Evolutionary conservation across 2,797 vertebrate species (phyloP), one percentile per base, ranked within the genome.

Genomic region (Poliocrania exsul): DNA sequence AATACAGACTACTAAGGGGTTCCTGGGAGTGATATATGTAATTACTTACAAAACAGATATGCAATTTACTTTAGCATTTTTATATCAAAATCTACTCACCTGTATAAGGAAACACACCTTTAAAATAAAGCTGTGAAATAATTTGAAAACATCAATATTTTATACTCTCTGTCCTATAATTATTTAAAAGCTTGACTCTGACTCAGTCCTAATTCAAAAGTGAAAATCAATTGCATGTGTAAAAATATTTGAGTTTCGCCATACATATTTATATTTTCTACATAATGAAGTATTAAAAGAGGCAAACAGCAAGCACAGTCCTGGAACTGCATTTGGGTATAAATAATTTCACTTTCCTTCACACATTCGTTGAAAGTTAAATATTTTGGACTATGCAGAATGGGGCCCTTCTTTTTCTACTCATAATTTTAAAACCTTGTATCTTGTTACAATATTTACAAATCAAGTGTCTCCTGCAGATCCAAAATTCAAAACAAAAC

Each of bases 21-120:
- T 95, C 70, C 51, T 69, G 31, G 44, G 73, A 82, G 78, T 72
- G 40, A 96, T 93, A 75, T 31, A 78, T 62, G 58, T 84, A 93
- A 95, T 96, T 92, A 92, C 86, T 97, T 93, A 79, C 54, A 88
- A 91, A 97, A 88, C 31, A 92, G 85, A 83, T 74, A 80, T 3
- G 7, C 53, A 85, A 91, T 96, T 96, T 87, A 44, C 53, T 92
- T 92, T 24, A 77, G 49, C 51, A 23, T 92, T 95, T 94, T 95
- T 89, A 73, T 94, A 91, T 79, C 92, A 89, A 81, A 87, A 93
- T 29, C 83, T 70, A 56, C 33, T 93, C 3, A 19, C 23, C 31
- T 53, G 4, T 37, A 49, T 46, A 13, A 93, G 66, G 49, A 90
- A 88, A 96, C 61, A 87, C 13, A 65, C 44, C 60, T 90, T 81